Conservation (phyloP, 2,888 invertebrate species). For the Ferrisia virgata region DNA sequence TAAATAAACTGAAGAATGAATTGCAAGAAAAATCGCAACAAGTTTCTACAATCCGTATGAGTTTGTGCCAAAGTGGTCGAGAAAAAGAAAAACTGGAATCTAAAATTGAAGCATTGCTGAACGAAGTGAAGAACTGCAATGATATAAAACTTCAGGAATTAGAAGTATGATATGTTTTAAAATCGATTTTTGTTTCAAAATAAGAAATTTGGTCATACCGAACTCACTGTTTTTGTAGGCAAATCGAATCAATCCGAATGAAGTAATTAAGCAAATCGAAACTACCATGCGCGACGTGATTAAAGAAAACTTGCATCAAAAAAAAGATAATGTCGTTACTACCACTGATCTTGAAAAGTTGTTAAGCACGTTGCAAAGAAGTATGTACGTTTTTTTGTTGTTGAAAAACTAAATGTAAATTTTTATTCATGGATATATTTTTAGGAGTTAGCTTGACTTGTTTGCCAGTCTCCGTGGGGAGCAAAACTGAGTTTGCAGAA, state of each 20-base stretch:
- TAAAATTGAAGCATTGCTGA: constrained; percentile 21
- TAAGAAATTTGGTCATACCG: no score
- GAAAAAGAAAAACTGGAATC: constrained; percentile 25
- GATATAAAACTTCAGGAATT: constrained; percentile 7
- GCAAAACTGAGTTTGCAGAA: neutral
- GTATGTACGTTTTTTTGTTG: neutral
- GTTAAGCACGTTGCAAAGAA: constrained; percentile 10
- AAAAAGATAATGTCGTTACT: neutral
- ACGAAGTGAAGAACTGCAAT: constrained; percentile 1
- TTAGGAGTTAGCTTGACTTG: neutral
- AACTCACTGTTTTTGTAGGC: neutral
- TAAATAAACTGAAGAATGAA: neutral
- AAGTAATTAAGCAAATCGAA: constrained; percentile 30
- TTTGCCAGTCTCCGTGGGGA: neutral
- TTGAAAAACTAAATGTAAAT: neutral
- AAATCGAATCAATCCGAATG: constrained; percentile 13
- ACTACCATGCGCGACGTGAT: constrained; percentile 3
- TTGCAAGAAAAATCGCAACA: constrained; percentile 19
- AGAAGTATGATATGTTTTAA: neutral
- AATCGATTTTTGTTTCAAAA: neutral
- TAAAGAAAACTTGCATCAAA: constrained; percentile 13
- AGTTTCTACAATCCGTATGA: neutral
- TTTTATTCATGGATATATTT: neutral
- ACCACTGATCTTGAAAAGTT: constrained; percentile 11
- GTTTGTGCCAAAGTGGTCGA: constrained; percentile 3